Base-by-base conservation (phyloP, 2,888 invertebrate species). In the Sialis fuliginosa region DNA sequence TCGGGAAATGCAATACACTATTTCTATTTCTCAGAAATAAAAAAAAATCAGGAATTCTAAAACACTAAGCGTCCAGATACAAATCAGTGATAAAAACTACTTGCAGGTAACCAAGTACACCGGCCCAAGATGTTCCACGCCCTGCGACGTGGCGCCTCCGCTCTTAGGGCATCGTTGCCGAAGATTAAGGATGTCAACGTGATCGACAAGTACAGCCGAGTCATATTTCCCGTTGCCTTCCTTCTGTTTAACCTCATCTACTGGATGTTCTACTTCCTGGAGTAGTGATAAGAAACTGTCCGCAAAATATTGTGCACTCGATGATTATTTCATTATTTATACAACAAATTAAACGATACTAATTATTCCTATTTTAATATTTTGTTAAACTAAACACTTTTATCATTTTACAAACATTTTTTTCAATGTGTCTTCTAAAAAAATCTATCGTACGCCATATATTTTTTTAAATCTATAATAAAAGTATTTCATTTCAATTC, bases 121-220 rank as follows among this genome's bases (percentile, higher is more conserved):
- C 74, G 74, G 54, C 80, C 80, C 2, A 79, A 78, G 65, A 74
- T 91, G 63, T 70, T 90, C 51, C 84, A 88, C 61, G 88, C 88
- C 9, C 69, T 91, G 10, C 78, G 81, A 44, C 80, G 80, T 56
- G 86, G 90, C 42, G 90, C 91, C 3, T 79, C 81, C n/a, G 88
- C 84, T 33, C 66, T 91, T 55, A 84, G 83, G 60, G 79, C 82
- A n/a, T 86, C 89, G 33, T 81, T 92, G 75, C 92, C 92, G n/a
- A 87, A 84, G 68, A 92, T 97, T 55, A 85, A 92, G 58, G 95
- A 97, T 66, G 95, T 97, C 50, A 97, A 97, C 65, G 81, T 95
- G 54, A 96, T 97, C 60, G 97, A 97, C 69, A 95, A 95, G 59
- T 95, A 95, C 65, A 95, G 95, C 34, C 75, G 97, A 55, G 81